Evolutionary conservation across 1,140 invertebrate species (phyloP), one percentile per base, ranked within the genome.

Genomic region (Prorops nasuta): DNA sequence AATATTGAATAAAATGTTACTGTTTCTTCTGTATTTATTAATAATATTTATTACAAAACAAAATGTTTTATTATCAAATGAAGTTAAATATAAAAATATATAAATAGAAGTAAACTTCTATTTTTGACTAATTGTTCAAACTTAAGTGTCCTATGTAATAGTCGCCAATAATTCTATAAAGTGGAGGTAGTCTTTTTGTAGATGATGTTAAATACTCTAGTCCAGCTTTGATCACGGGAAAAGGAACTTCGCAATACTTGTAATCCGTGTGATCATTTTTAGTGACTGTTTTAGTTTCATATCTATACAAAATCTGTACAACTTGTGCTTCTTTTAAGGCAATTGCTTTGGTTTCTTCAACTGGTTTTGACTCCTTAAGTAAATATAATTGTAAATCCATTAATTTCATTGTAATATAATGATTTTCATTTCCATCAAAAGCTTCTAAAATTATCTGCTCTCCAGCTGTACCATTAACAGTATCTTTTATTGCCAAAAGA

Each of bases 271-370:
- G 46, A 17, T 54, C 36, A 34, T 28, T 44, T 10, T 48, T 20
- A 6, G 55, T 52, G 38, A 51, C 49, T 42, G 64, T 39, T 12
- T 15, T 61, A 24, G 67, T 67, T 14, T 64, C 67, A 50, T 71
- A 76, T 35, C 64, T 71, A 20, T 74, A 77, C 38, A 76, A 59
- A 19, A 74, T 63, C 61, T 76, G 76, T 18, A 62, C 57, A 19
- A 67, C 69, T 10, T 44, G 56, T 18, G 41, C 52, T 10, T 58
- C 43, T 43, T 59, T 44, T 22, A 74, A 62, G 45, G 28, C 48
- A 19, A 75, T 32, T 21, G 31, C 52, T 35, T 62, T 43, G 17
- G 38, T 32, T 24, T 60, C 34, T 15, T 16, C 22, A 28, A 47
- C 53, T 7, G 36, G n/a, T 42, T 56, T 51, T 9, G 56, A 41